Conservation (phyloP, 2,888 invertebrate genomes). For the Spisula solida region DNA sequence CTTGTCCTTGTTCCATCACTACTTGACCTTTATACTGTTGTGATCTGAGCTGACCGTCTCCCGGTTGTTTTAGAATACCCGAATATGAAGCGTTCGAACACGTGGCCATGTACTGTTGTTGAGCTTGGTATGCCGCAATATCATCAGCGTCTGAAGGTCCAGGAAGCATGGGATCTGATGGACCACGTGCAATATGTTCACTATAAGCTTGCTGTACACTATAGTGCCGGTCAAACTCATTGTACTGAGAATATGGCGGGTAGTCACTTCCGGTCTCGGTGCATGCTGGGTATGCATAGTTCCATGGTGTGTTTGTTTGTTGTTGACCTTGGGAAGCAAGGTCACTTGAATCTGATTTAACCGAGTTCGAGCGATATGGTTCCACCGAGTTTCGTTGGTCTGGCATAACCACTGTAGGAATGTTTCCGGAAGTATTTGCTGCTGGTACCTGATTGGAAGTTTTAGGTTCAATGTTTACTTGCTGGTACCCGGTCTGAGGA, state of each 20-base stretch:
- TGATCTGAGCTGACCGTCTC: slow-evolving; percentile 20
- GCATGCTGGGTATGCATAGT: slow-evolving; percentile 1
- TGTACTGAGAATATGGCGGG: slow-evolving; percentile 43
- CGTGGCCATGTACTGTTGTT: slow-evolving; percentile 41
- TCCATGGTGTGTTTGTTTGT: slow-evolving; percentile 11
- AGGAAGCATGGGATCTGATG: slow-evolving; percentile 70
- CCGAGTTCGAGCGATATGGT: slow-evolving; percentile 25
- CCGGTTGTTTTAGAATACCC: slow-evolving; percentile 18
- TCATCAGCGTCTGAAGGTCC: slow-evolving; percentile 68
- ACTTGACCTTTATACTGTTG: slow-evolving; percentile 27
- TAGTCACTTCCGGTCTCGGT: slow-evolving; percentile 27
- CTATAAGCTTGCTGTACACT: slow-evolving; percentile 15
- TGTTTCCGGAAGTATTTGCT: neutral
- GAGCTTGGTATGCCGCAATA: slow-evolving; percentile 60
- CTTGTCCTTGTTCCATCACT: neutral
- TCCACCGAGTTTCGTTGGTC: neutral
- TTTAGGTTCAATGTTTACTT: neutral
- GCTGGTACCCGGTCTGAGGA: slow-evolving; percentile 18
- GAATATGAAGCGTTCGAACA: slow-evolving; percentile 27
- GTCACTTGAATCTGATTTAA: slow-evolving; percentile 41
- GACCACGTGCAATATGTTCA: slow-evolving; percentile 27
- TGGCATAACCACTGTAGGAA: slow-evolving; percentile 27
- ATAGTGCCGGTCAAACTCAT: slow-evolving; percentile 51
- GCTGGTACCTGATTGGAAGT: neutral
- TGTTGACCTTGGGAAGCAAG: slow-evolving; percentile 18